Evolutionary conservation across 2,888 invertebrate genomes (phyloP).

Genomic region (Oligia latruncula): DNA sequence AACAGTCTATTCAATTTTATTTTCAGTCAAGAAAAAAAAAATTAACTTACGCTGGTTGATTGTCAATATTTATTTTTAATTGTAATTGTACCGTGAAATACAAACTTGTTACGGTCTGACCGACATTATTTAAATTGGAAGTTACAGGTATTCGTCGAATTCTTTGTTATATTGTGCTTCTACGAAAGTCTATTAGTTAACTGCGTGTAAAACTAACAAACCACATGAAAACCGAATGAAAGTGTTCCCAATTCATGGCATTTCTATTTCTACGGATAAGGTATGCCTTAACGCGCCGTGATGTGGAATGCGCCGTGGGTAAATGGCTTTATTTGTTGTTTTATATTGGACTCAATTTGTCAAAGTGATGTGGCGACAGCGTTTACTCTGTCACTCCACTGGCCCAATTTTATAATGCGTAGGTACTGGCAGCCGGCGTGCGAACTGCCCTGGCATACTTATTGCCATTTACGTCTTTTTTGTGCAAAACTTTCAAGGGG

Average conservation of each 20-base stretch:
- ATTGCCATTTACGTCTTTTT: slow-evolving; percentile 77
- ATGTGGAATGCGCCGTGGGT: slow-evolving; percentile 60
- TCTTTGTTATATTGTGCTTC: slow-evolving; percentile 32
- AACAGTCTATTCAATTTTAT: not conserved
- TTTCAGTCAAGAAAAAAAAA: not conserved
- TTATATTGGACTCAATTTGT: slow-evolving; percentile 79
- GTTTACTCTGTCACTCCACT: slow-evolving; percentile 71
- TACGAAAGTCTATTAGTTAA: slow-evolving; percentile 18
- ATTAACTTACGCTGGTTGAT: slow-evolving; percentile 9
- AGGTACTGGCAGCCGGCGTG: slow-evolving; percentile 72
- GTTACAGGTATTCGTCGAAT: slow-evolving; percentile 39
- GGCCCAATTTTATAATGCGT: slow-evolving; percentile 83
- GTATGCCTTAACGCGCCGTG: slow-evolving; percentile 51
- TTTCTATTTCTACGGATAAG: slow-evolving; percentile 60
- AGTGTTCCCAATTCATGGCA: slow-evolving; percentile 61
- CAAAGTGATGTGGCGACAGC: slow-evolving; percentile 74
- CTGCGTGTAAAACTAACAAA: slow-evolving; percentile 24
- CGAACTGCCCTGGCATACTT: slow-evolving; percentile 87
- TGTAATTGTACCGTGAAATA: slow-evolving; percentile 62
- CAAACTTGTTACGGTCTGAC: slow-evolving; percentile 46
- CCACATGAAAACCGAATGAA: slow-evolving; percentile 53
- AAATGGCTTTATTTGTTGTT: slow-evolving; percentile 68
- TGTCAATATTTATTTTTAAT: slow-evolving; percentile 53
- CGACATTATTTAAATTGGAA: slow-evolving; percentile 59
- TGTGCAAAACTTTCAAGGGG: slow-evolving; percentile 81